Conservation (phyloP, 2,888 invertebrate species). For the Marronus borbonicus region DNA sequence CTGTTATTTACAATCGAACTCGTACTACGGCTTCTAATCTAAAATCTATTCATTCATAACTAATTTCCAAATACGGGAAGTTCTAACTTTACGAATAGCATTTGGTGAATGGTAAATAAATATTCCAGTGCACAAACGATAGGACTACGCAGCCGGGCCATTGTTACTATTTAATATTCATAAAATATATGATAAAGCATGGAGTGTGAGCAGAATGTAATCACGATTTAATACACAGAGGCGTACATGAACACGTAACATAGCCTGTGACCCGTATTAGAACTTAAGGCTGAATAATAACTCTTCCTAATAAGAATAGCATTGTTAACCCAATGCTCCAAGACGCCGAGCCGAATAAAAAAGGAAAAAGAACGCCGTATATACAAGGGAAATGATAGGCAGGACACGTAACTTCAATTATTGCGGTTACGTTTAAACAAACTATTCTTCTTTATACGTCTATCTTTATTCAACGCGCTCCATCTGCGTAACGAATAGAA, state of each 20-base stretch:
- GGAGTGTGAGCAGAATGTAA: slow-evolving; percentile 22
- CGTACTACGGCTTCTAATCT: slow-evolving; percentile 18
- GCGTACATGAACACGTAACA: slow-evolving; percentile 2
- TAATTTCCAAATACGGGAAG: slow-evolving; percentile 19
- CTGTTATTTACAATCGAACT: not conserved
- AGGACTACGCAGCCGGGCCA: slow-evolving; percentile 7
- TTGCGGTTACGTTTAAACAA: slow-evolving; percentile 47
- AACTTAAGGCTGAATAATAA: slow-evolving; percentile 47
- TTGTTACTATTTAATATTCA: slow-evolving; percentile 36
- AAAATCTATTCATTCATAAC: slow-evolving; percentile 24
- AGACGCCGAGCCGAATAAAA: slow-evolving; percentile 53
- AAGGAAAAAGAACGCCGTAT: slow-evolving; percentile 51
- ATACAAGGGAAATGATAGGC: slow-evolving; percentile 43
- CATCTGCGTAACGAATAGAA: not conserved
- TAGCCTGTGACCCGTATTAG: slow-evolving; percentile 42
- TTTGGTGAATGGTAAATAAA: slow-evolving; percentile 8
- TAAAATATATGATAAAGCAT: slow-evolving; percentile 37
- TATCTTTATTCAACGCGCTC: not conserved
- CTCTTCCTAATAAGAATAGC: slow-evolving; percentile 53
- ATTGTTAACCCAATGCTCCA: slow-evolving; percentile 58
- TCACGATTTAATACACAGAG: slow-evolving; percentile 18
- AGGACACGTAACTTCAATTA: slow-evolving; percentile 50
- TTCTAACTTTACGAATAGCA: not conserved
- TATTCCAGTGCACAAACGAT: slow-evolving; percentile 6
- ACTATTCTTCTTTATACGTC: slow-evolving; percentile 42